phyloP scores from a whole-genome alignment of 1,140 invertebrate species.

The Marisa cornuarietis region DNA sequence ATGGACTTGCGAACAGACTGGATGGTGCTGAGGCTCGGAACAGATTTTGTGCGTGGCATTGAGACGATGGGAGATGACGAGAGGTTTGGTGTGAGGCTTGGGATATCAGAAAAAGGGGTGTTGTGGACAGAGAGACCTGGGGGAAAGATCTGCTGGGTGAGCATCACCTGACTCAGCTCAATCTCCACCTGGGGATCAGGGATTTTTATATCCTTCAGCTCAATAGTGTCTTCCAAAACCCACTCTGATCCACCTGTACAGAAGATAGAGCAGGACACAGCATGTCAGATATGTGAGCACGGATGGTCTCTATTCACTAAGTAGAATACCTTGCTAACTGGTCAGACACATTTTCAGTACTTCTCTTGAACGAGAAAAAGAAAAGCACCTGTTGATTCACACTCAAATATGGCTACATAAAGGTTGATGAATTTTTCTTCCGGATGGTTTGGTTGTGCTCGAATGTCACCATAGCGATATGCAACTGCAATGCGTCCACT shows the following conservation, averaged over 20 bases:
- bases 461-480: constrained; percentile 72
- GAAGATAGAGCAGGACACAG: background rate
- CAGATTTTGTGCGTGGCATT: constrained; percentile 77
- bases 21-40: constrained; percentile 91
- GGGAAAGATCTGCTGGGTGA: constrained; percentile 11
- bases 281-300: background rate
- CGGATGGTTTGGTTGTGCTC: constrained; percentile 68
- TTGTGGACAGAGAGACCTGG: constrained; percentile 16
- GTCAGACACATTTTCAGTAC: background rate
- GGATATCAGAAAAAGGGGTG: constrained; percentile 25
- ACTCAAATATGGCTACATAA: constrained; percentile 97
- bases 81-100: constrained; percentile 5
- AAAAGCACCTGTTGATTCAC: constrained; percentile 87
- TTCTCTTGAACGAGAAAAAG: background rate
- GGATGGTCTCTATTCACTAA: background rate
- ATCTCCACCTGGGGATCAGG: constrained; percentile 62
- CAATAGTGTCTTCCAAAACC: constrained; percentile 92
- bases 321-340: background rate
- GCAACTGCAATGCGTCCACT: constrained; percentile 96
- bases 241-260: constrained; percentile 84
- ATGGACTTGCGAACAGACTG: constrained; percentile 89
- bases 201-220: constrained; percentile 63
- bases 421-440: constrained; percentile 90
- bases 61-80: constrained; percentile 44
- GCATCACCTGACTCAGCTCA: constrained; percentile 34